Conservation (phyloP, 2,888 invertebrate genomes). For the Drosophila longiperda region DNA sequence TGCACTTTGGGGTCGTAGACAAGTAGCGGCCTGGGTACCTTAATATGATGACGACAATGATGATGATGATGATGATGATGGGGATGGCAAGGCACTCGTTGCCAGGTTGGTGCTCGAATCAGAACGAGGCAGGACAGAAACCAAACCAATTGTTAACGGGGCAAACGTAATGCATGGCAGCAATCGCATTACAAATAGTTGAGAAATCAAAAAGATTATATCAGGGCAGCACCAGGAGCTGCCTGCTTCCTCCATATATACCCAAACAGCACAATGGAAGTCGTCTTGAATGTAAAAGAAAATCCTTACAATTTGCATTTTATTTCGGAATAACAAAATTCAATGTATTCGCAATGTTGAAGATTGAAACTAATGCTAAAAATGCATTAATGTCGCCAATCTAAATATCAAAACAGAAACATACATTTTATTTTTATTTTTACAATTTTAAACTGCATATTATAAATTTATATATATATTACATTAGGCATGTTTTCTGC, state of each 20-base stretch:
- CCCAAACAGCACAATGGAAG: slow-evolving; percentile 52
- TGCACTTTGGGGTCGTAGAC: slow-evolving; percentile 60
- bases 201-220: slow-evolving; percentile 78
- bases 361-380: slow-evolving; percentile 10
- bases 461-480: not conserved
- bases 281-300: slow-evolving; percentile 45
- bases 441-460: not conserved
- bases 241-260: not conserved
- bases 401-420: not conserved
- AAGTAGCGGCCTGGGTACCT: slow-evolving; percentile 21
- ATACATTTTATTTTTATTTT: not conserved
- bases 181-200: slow-evolving; percentile 82
- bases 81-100: slow-evolving; percentile 48
- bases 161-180: slow-evolving; percentile 61
- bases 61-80: slow-evolving; percentile 43
- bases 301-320: slow-evolving; percentile 43
- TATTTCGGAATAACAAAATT: slow-evolving; percentile 20
- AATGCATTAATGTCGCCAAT: not conserved
- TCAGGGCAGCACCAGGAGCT: slow-evolving; percentile 10
- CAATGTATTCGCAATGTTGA: slow-evolving; percentile 7
- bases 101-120: slow-evolving; percentile 7
- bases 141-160: slow-evolving; percentile 67
- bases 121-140: slow-evolving; percentile 14
- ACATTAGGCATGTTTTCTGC: not conserved
- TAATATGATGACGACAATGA: slow-evolving; percentile 6